Conservation (phyloP, 2,797 vertebrate species). For the Tenualosa thibaudeaui region DNA sequence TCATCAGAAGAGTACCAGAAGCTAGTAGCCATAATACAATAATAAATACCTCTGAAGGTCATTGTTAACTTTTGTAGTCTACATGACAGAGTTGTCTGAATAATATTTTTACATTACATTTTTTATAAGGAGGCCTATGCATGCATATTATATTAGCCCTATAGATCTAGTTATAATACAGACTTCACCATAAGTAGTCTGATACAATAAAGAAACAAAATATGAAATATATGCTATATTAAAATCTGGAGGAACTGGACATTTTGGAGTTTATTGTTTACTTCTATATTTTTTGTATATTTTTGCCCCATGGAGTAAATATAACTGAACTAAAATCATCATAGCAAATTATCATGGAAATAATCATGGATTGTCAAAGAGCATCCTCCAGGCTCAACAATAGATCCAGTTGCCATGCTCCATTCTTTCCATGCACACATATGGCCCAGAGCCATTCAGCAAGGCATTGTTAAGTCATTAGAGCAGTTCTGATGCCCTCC, state of each 20-base stretch:
- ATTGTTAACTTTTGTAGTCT: background rate
- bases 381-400: background rate
- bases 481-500: background rate
- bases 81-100: background rate
- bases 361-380: background rate
- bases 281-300: background rate
- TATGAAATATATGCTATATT: background rate
- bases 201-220: background rate
- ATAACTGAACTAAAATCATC: background rate
- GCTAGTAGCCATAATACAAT: too few relatives aligned
- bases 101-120: background rate
- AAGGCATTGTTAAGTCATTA: background rate
- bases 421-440: background rate
- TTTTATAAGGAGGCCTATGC: background rate
- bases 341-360: background rate
- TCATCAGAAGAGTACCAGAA: too few relatives aligned
- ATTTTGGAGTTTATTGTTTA: background rate
- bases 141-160: background rate
- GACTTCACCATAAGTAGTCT: background rate
- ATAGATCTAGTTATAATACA: background rate
- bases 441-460: background rate
- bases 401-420: background rate
- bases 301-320: background rate
- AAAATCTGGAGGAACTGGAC: background rate
- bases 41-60: background rate